Base-by-base conservation (phyloP, 2,888 invertebrate species). In the Ellobium chinense region DNA sequence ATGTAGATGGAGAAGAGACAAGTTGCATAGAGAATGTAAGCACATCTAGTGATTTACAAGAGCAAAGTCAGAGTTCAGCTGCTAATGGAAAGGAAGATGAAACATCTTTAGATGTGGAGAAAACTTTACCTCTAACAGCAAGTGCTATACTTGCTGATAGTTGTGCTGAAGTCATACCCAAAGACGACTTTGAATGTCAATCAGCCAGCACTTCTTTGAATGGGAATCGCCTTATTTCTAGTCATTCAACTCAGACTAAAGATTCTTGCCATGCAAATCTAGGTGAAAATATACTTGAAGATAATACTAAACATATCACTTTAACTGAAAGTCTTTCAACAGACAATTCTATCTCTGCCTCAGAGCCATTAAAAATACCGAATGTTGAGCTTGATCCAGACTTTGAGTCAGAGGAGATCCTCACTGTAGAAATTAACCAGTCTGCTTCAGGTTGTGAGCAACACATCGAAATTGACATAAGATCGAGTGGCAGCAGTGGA, bases 371-470 rank as follows among this genome's bases (percentile, higher is more conserved):
- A 34, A 56, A 70, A n/a, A 34, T 56, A 7, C 24, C 58, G 3
- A 2, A 24, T 70, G n/a, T 70, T 12, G 54, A 21, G 21, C 0
- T 34, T 0, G 36, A 34, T 34, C 56, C 70, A 56, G 58, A 58
- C 34, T 36, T 70, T 70, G 70, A 70, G 24, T 36, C 70, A 18
- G 70, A 70, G 24, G 89, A 89, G 63, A 85, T 89, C 63, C 77
- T 90, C 12, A 90, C 88, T n/a, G 86, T 90, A 12, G 86, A 87
- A 69, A 87, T 90, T 63, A 83, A 84, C 39, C 85, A 86, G 68
- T 80, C 82, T 27, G 80, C 82, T 70, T 84, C 82, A 27, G 77
- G 69, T 73, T 69, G 74, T 68, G 70, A 78, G 66, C 69, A 78
- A 74, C 58, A 75, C 21, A 81, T 83, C 58, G 83, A 77, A 46